Conservation (phyloP, 2,113 vertebrate genomes). For the human region DNA sequence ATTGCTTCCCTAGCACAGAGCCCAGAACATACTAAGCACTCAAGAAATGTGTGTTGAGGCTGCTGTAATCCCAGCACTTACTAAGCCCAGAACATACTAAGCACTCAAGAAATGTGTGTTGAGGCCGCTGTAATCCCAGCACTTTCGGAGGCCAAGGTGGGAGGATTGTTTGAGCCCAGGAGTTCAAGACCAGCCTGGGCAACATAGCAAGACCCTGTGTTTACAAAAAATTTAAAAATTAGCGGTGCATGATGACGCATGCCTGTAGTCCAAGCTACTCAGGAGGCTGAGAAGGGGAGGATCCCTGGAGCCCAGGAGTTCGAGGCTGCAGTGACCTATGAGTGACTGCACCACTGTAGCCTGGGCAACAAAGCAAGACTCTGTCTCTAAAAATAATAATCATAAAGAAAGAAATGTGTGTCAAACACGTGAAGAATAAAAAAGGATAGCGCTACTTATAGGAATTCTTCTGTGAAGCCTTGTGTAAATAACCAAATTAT, state of each 20-base stretch:
- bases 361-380: background rate
- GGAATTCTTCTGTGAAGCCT: background rate
- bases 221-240: no score
- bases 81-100: background rate
- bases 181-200: no score
- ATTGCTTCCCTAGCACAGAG: background rate
- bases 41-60: background rate
- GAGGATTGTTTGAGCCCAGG: no score
- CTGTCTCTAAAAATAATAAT: background rate
- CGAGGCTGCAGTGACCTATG: no score
- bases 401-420: background rate
- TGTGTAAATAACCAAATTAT: constrained; percentile 34
- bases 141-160: no score
- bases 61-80: background rate
- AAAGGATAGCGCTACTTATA: background rate
- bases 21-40: background rate
- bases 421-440: background rate
- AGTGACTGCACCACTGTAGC: no score
- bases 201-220: no score
- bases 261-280: no score
- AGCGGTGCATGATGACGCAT: no score
- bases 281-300: no score
- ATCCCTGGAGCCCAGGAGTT: no score
- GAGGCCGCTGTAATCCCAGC: background rate
- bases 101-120: background rate